Evolutionary conservation across 2,888 invertebrate species (phyloP), one percentile per base, ranked within the genome.

Genomic region (Nemotelus pantherinus): DNA sequence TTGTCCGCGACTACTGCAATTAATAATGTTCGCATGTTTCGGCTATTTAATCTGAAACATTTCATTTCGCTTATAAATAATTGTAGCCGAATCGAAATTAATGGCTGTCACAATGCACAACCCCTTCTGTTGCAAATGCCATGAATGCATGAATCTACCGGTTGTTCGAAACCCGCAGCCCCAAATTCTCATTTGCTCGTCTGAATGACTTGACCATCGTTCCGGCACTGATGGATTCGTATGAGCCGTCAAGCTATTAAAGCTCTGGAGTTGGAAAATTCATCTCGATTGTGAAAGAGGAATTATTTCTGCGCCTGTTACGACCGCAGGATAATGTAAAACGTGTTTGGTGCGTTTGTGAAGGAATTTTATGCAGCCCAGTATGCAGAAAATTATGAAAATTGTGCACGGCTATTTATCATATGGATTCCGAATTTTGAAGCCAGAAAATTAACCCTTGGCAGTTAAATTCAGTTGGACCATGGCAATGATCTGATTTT

Each of bases 51-150:
- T 60, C 79, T 71, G 79, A 77, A 79, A 77, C 25, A 25, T 25
- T 25, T 25, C 25, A 25, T 25, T 25, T 25, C 25, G 25, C 25
- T 25, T 77, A 77, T 79, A 79, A 77, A 76, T 79, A 79, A 79
- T 79, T 79, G 77, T 77, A 76, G 79, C 75, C 77, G 77, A 79
- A 79, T 68, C 44, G 60, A 76, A 77, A 79, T 77, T 79, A 77
- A 79, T 79, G 64, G 77, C 25, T 64, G 76, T 76, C 77, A 79
- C 70, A 70, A 60, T 71, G 53, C n/a, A 65, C 3, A n/a, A 9
- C 9, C 6, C 47, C 47, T 44, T 6, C 41, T 41, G 3, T 47
- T 25, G 74, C 58, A 58, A 45, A 2, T n/a, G 48, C 44, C 25
- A 44, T 3, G 48, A 55, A 7, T 6, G 39, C 6, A 71, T n/a